Percentiles rank a stretch among this genome's conserved stretches.
Conservation (phyloP, 2,113 vertebrate genomes). For the Nanorana parkeri region DNA sequence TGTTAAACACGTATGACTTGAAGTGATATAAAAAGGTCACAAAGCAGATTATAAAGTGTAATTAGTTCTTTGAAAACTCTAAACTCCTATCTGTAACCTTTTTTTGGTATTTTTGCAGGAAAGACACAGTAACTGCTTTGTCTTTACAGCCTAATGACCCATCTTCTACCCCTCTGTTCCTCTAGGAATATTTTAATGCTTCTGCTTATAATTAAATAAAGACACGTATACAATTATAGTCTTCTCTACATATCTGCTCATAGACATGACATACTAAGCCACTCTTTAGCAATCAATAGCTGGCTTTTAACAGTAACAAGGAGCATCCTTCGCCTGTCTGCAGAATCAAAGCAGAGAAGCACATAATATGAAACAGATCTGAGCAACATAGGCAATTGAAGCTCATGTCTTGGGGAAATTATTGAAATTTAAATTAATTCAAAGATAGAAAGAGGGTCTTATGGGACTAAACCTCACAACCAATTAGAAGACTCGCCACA, state of each 20-base stretch:
- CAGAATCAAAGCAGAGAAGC: conserved; percentile 25
- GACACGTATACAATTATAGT: conserved; percentile 18
- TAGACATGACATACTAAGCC: conserved; percentile 26
- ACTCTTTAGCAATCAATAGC: conserved; percentile 14
- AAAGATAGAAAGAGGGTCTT: conserved; percentile 12
- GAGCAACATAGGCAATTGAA: conserved; percentile 30
- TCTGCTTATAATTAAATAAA: neutral
- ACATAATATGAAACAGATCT: conserved; percentile 28
- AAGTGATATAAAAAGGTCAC: neutral
- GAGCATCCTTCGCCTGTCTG: conserved; percentile 23
- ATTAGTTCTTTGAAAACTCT: neutral
- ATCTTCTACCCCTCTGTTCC: neutral
- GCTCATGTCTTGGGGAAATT: conserved; percentile 19
- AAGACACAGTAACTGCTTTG: conserved; percentile 11
- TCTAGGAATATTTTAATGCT: conserved; percentile 4
- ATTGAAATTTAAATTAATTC: conserved; percentile 35
- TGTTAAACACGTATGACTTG: neutral
- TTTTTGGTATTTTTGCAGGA: neutral
- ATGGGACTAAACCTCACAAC: conserved; percentile 18
- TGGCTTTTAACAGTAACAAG: conserved; percentile 16
- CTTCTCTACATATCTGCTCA: neutral
- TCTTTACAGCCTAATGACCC: conserved; percentile 3
- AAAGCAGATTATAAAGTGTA: neutral
- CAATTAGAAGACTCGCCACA: conserved; percentile 38
- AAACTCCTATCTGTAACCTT: neutral